These are phyloP conservation scores for Hyalella azteca DNA, from an alignment of 2,888 invertebrate genomes.

Conservation along the genomic window DNA sequence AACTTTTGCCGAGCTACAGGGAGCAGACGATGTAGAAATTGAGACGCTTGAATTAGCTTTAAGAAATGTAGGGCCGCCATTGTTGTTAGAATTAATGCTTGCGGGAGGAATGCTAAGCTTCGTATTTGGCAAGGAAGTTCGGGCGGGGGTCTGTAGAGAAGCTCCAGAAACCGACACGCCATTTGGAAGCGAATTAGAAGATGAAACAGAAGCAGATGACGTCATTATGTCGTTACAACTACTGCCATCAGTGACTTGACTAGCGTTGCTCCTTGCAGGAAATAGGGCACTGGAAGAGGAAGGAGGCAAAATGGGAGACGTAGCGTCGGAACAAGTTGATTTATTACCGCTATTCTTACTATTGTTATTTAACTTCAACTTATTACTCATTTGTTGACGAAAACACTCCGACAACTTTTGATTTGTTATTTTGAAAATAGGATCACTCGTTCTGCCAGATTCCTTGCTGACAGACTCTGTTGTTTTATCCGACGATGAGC, in stretches of 20 bases:
- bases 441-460: constrained; percentile 49
- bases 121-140: background rate
- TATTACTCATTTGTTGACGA: constrained; percentile 48
- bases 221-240: background rate
- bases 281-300: background rate
- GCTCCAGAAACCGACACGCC: background rate
- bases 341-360: constrained; percentile 29
- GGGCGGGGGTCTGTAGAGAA: background rate
- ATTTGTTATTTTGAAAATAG: constrained; percentile 57
- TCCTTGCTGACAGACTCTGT: constrained; percentile 13
- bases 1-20: background rate
- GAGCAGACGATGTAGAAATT: constrained; percentile 4
- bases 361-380: constrained; percentile 43
- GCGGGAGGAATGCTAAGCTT: constrained; percentile 16
- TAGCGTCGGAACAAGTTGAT: background rate
- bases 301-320: background rate
- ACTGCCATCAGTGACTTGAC: background rate
- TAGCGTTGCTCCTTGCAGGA: background rate
- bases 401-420: constrained; percentile 53
- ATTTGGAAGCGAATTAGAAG: background rate
- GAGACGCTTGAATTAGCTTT: constrained; percentile 18
- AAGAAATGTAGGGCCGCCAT: background rate
- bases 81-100: background rate
- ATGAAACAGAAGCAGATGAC: background rate
- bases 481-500: background rate